Percentiles rank a stretch among this genome's conserved stretches.
phyloP scores from a whole-genome alignment of 2,888 invertebrate species.

The Choreutis nemorana region DNA sequence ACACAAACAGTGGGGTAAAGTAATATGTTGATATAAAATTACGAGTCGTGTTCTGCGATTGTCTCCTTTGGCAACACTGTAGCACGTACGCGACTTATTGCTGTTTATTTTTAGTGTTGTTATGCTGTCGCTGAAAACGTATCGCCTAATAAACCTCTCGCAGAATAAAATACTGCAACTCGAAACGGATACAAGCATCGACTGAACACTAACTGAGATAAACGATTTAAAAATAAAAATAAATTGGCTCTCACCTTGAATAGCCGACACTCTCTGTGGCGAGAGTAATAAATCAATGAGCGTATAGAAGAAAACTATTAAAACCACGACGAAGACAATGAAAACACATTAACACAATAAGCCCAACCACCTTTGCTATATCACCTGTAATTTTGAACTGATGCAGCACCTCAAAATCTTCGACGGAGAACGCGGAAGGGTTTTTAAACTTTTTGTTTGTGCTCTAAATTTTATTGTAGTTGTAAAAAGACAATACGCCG shows the following conservation, averaged over 20 bases:
- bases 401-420: slow-evolving; percentile 26
- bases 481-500: slow-evolving; percentile 36
- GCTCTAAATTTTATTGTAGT: slow-evolving; percentile 57
- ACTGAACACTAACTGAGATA: slow-evolving; percentile 15
- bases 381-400: slow-evolving; percentile 62
- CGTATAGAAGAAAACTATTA: slow-evolving; percentile 54
- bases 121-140: no score
- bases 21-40: slow-evolving; percentile 48
- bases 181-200: slow-evolving; percentile 14
- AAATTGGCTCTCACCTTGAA: slow-evolving; percentile 33
- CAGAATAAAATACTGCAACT: no score
- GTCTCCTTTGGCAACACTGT: slow-evolving; percentile 29
- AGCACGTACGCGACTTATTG: slow-evolving; percentile 45
- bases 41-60: slow-evolving; percentile 43
- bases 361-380: slow-evolving; percentile 48
- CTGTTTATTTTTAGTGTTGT: slow-evolving; percentile 4
- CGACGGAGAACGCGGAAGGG: slow-evolving; percentile 57
- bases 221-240: slow-evolving; percentile 16
- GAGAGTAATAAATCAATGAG: slow-evolving; percentile 54
- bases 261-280: slow-evolving; percentile 25
- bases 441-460: slow-evolving; percentile 45
- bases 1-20: slow-evolving; percentile 49
- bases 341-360: slow-evolving; percentile 50
- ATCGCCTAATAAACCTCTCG: no score
- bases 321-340: slow-evolving; percentile 39